These are phyloP conservation scores for Scaptomyza cyrtandrae DNA, from an alignment of 2,888 invertebrate genomes.

Conservation along the genomic window DNA sequence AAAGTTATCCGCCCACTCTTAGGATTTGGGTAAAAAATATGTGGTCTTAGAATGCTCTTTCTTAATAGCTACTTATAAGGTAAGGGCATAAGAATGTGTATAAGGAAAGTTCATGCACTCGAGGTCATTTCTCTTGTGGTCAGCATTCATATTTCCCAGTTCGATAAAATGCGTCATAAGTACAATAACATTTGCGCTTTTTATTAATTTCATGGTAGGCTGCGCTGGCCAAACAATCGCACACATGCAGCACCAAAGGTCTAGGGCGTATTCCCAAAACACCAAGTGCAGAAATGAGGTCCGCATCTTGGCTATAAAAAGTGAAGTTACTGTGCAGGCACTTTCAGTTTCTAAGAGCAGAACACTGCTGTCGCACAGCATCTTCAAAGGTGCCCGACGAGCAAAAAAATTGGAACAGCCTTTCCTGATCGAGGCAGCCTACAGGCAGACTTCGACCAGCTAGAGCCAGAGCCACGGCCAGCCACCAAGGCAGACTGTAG, in stretches of 20 bases:
- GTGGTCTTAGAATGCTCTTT: constrained; percentile 5
- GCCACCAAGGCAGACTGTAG: constrained; percentile 4
- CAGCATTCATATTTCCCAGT: constrained; percentile 62
- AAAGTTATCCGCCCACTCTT: background rate
- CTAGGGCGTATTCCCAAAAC: constrained; percentile 72
- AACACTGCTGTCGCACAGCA: constrained; percentile 56
- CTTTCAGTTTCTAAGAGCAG: constrained; percentile 81
- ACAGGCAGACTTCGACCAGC: constrained; percentile 33
- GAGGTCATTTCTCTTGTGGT: constrained; percentile 35
- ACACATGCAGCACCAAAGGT: constrained; percentile 36
- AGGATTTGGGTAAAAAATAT: background rate
- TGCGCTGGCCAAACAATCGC: constrained; percentile 77
- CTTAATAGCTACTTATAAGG: background rate
- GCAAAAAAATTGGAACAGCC: constrained; percentile 63
- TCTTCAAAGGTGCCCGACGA: constrained; percentile 58
- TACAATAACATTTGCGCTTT: constrained; percentile 50
- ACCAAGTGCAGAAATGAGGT: constrained; percentile 33
- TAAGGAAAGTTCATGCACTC: background rate
- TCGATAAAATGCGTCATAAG: constrained; percentile 28
- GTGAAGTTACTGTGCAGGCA: constrained; percentile 63
- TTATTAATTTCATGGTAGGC: constrained; percentile 83
- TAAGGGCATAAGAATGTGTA: constrained; percentile 18
- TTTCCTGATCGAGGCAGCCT: constrained; percentile 43
- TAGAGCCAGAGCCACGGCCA: background rate
- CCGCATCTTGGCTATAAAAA: constrained; percentile 75